Conservation (phyloP, 2,113 vertebrate genomes). For the Muscicapa adusta region DNA sequence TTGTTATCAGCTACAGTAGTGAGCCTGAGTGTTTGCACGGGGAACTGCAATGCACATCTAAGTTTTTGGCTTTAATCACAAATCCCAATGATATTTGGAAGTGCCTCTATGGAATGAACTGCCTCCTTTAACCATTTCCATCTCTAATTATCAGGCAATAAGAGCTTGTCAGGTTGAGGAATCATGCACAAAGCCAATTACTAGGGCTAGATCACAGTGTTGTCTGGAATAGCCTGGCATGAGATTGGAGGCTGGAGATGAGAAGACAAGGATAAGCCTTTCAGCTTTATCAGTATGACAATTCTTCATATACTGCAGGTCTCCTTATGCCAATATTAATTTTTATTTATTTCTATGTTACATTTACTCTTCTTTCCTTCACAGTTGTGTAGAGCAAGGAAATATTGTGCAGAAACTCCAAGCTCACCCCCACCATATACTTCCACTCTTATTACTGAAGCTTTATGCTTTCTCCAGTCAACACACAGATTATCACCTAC, state of each 20-base stretch:
- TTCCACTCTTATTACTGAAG: neutral
- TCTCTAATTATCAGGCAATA: neutral
- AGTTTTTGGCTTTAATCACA: neutral
- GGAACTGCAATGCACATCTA: neutral
- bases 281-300: neutral
- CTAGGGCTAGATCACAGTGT: fast-evolving
- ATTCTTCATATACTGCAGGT: neutral
- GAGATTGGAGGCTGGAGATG: neutral
- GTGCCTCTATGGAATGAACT: neutral
- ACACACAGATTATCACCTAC: neutral
- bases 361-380: neutral
- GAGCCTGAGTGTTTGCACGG: fast-evolving
- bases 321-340: neutral
- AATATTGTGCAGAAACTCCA: neutral
- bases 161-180: neutral
- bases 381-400: neutral
- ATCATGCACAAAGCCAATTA: neutral
- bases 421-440: neutral
- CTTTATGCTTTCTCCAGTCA: neutral
- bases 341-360: neutral
- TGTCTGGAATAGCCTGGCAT: neutral
- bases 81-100: fast-evolving
- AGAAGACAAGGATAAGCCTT: neutral
- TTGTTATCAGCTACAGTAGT: neutral
- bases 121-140: neutral